A percentile compares a stretch with the other conserved stretches of the same genome.
Evolutionary conservation across 2,797 vertebrate species (phyloP).

Genomic region (Thalassophryne amazonica): DNA sequence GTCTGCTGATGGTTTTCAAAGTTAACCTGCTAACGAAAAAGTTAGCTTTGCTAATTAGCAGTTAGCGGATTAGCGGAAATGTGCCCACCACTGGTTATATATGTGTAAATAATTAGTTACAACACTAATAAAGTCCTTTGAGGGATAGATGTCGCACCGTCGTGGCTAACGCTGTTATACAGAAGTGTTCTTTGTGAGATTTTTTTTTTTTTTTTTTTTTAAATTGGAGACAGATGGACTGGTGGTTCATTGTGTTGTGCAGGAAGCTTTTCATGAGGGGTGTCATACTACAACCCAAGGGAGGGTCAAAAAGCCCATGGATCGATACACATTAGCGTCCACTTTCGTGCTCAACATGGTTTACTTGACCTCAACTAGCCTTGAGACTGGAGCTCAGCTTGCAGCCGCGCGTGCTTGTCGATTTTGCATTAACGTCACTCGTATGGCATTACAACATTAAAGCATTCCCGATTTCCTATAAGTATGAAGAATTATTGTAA

Average conservation of each 20-base stretch:
- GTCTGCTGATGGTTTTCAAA: no score
- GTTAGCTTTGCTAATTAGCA: no score
- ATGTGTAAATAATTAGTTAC: no score
- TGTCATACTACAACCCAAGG: slow-evolving; percentile 46
- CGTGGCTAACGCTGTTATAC: no score
- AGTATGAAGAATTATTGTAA: no score
- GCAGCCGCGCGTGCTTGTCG: neutral
- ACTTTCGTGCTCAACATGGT: slow-evolving; percentile 42
- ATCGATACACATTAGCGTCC: slow-evolving; percentile 74
- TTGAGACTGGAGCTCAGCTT: no score
- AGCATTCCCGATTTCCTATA: slow-evolving; percentile 2
- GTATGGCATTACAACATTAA: slow-evolving; percentile 1
- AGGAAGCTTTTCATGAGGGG: slow-evolving; percentile 47
- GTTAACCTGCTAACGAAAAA: no score
- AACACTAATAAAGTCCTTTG: neutral
- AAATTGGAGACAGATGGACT: slow-evolving; percentile 56
- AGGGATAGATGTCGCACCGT: slow-evolving; percentile 8
- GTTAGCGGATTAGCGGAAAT: no score
- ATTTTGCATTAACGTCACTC: no score
- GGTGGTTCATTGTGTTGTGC: slow-evolving; percentile 22
- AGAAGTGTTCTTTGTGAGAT: slow-evolving; percentile 17
- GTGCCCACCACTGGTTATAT: no score
- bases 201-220: slow-evolving; percentile 31
- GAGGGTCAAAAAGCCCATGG: slow-evolving; percentile 43
- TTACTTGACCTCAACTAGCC: slow-evolving; percentile 48